Evolutionary conservation across 2,888 invertebrate genomes (phyloP).

Genomic region (Melanchra persicariae): DNA sequence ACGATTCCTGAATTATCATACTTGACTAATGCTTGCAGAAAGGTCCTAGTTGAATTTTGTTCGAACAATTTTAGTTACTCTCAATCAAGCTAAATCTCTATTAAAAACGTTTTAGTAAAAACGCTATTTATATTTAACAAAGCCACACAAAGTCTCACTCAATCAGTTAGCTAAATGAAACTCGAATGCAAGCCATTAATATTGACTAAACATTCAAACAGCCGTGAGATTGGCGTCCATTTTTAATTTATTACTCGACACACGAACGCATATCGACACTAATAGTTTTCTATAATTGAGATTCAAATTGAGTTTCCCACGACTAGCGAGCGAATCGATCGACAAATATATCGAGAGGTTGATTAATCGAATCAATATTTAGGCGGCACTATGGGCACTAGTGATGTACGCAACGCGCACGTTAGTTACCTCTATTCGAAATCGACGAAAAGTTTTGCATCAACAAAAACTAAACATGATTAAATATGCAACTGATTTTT

Average conservation of each 20-base stretch:
- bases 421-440: conserved; percentile 37
- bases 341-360: conserved; percentile 76
- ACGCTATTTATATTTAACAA: conserved; percentile 18
- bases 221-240: conserved; percentile 73
- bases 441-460: neutral
- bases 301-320: conserved; percentile 78
- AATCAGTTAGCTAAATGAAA: conserved; percentile 61
- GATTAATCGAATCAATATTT: conserved; percentile 80
- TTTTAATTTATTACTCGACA: conserved; percentile 74
- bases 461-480: conserved; percentile 1
- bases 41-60: neutral
- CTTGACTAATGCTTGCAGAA: conserved; percentile 26
- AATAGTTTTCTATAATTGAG: conserved; percentile 80
- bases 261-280: conserved; percentile 66
- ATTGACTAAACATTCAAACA: conserved; percentile 66
- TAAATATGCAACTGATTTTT: conserved; percentile 14
- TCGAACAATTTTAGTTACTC: neutral
- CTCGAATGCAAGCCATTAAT: conserved; percentile 63
- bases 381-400: conserved; percentile 63
- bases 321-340: conserved; percentile 69
- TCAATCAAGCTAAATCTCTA: neutral
- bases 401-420: conserved; percentile 55
- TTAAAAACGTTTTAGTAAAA: conserved; percentile 13
- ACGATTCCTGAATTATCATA: conserved; percentile 41
- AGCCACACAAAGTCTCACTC: conserved; percentile 45